Percentiles rank a stretch among this genome's conserved stretches.
phyloP scores from a whole-genome alignment of 2,888 invertebrate genomes.

The Eretmocerus hayati region DNA sequence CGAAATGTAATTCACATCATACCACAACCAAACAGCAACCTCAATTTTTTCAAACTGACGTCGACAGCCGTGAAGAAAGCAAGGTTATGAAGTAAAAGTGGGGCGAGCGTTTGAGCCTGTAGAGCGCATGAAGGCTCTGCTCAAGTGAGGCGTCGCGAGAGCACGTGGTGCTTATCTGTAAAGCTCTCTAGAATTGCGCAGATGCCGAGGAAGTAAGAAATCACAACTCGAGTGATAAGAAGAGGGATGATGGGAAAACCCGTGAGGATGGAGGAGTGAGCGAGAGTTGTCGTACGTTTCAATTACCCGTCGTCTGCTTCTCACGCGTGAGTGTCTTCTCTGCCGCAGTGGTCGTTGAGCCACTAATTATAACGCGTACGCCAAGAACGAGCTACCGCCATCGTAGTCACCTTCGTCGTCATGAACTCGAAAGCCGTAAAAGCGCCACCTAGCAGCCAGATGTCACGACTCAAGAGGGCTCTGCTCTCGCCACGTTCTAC shows the following conservation, averaged over 20 bases:
- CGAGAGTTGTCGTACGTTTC: slow-evolving; percentile 43
- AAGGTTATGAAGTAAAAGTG: no score
- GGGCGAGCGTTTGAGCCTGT: no score
- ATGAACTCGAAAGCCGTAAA: slow-evolving; percentile 18
- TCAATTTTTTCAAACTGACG: no score
- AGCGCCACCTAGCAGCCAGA: slow-evolving; percentile 11
- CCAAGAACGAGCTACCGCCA: slow-evolving; percentile 40
- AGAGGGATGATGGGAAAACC: slow-evolving; percentile 17
- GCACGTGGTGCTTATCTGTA: slow-evolving; percentile 1
- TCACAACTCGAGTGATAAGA: slow-evolving; percentile 16
- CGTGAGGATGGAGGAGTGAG: slow-evolving; percentile 23
- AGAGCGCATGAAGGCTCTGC: no score
- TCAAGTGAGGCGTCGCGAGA: not conserved
- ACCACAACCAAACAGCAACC: no score
- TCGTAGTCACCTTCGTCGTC: slow-evolving; percentile 21
- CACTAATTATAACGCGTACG: slow-evolving; percentile 46
- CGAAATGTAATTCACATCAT: no score
- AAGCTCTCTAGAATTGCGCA: not conserved
- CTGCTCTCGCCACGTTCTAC: no score
- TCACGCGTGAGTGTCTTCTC: no score
- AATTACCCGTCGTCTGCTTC: slow-evolving; percentile 39
- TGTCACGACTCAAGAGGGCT: no score
- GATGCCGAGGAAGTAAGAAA: not conserved
- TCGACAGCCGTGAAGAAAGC: no score
- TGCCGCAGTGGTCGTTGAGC: slow-evolving; percentile 45